phyloP scores from a whole-genome alignment of 2,797 vertebrate genomes.

The Sparus aurata region DNA sequence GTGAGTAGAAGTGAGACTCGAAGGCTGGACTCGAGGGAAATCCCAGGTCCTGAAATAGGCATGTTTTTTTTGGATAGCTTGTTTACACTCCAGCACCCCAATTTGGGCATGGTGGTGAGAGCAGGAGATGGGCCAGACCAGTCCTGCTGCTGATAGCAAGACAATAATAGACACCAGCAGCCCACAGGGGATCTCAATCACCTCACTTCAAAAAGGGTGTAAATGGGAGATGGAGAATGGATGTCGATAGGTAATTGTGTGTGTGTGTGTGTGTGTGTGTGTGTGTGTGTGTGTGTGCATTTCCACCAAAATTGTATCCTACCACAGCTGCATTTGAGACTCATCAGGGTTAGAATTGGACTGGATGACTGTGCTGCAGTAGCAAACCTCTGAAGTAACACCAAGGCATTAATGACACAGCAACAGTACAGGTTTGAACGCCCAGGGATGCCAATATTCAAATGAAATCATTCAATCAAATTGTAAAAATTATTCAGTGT shows the following conservation, averaged over 20 bases:
- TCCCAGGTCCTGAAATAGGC: slow-evolving; percentile 61
- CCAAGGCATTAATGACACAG: slow-evolving; percentile 11
- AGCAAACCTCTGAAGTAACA: slow-evolving; percentile 30
- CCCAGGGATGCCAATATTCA: not conserved
- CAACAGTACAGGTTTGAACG: not conserved
- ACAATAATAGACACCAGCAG: slow-evolving; percentile 66
- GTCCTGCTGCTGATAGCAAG: slow-evolving; percentile 62
- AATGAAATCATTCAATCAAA: not conserved
- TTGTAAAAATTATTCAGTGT: not conserved
- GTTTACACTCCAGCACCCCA: slow-evolving; percentile 75
- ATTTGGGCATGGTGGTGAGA: slow-evolving; percentile 61
- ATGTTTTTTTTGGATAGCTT: slow-evolving; percentile 58
- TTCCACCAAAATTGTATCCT: slow-evolving; percentile 52
- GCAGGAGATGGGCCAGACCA: slow-evolving; percentile 72
- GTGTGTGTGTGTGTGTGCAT: slow-evolving; percentile 27
- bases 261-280: slow-evolving; percentile 23
- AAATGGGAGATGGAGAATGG: slow-evolving; percentile 48
- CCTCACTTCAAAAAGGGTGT: slow-evolving; percentile 50
- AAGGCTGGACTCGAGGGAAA: slow-evolving; percentile 44
- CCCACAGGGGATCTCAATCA: slow-evolving; percentile 67
- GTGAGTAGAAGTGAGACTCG: not conserved
- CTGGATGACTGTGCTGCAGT: slow-evolving; percentile 48
- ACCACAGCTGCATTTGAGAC: slow-evolving; percentile 61
- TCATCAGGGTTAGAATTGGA: slow-evolving; percentile 32
- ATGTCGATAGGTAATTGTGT: slow-evolving; percentile 62